A percentile compares a stretch with the other conserved stretches of the same genome.
phyloP scores from a whole-genome alignment of 2,888 invertebrate species.

The Idaea straminata region DNA sequence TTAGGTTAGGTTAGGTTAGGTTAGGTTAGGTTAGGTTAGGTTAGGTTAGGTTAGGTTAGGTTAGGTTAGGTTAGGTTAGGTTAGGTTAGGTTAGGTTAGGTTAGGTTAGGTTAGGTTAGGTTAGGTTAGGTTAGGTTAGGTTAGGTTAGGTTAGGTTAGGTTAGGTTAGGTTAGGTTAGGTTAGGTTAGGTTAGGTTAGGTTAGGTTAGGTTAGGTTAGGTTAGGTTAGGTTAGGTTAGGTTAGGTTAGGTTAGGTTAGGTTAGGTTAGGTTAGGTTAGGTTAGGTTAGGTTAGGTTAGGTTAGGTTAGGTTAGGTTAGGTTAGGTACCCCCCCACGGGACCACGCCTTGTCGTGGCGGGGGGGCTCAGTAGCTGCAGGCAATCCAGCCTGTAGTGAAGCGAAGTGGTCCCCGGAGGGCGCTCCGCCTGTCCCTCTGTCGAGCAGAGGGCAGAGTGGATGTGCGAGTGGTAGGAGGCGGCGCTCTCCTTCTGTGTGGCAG shows the following conservation, averaged over 20 bases:
- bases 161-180: slow-evolving; percentile 1
- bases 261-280: slow-evolving; percentile 1
- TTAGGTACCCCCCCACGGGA: too few relatives aligned
- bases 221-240: slow-evolving; percentile 1
- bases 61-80: slow-evolving; percentile 1
- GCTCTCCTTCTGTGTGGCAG: too few relatives aligned
- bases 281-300: slow-evolving; percentile 1
- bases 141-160: slow-evolving; percentile 1
- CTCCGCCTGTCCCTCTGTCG: too few relatives aligned
- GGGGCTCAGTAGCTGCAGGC: too few relatives aligned
- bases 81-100: slow-evolving; percentile 1
- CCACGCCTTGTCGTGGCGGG: too few relatives aligned
- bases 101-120: slow-evolving; percentile 1
- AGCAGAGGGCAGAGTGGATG: too few relatives aligned
- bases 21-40: slow-evolving; percentile 1
- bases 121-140: slow-evolving; percentile 1
- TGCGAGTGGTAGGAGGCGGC: too few relatives aligned
- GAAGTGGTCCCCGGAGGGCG: too few relatives aligned
- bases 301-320: slow-evolving; percentile 1
- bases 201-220: slow-evolving; percentile 1
- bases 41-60: slow-evolving; percentile 1
- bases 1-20: slow-evolving; percentile 1
- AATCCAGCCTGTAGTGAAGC: too few relatives aligned
- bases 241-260: slow-evolving; percentile 1
- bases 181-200: slow-evolving; percentile 1